phyloP scores from a whole-genome alignment of 2,888 invertebrate species.

The Apomyelois bistriatella region DNA sequence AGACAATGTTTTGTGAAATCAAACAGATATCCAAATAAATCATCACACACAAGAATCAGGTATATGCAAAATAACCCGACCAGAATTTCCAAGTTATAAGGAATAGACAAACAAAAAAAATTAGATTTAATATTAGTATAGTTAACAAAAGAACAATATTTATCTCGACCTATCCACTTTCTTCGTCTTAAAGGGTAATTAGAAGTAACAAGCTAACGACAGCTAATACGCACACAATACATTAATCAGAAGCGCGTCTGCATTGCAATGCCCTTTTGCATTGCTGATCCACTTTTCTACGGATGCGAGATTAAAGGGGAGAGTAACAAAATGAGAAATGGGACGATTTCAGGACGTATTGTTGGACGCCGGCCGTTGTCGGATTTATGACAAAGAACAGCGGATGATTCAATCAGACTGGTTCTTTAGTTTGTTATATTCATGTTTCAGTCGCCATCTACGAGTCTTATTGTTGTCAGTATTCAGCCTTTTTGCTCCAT shows the following conservation, averaged over 20 bases:
- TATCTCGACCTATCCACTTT: not conserved
- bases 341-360: slow-evolving; percentile 78
- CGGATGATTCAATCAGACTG: slow-evolving; percentile 78
- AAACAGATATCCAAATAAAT: too few relatives aligned
- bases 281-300: slow-evolving; percentile 77
- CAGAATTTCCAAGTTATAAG: too few relatives aligned
- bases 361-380: slow-evolving; percentile 74
- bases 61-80: too few relatives aligned
- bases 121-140: too few relatives aligned
- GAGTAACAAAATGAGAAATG: slow-evolving; percentile 79
- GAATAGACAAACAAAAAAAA: too few relatives aligned
- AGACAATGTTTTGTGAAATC: too few relatives aligned
- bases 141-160: not conserved
- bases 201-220: slow-evolving; percentile 28
- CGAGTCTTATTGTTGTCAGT: slow-evolving; percentile 65
- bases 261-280: slow-evolving; percentile 75
- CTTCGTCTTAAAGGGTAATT: slow-evolving; percentile 24
- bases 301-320: slow-evolving; percentile 79
- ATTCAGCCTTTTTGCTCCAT: slow-evolving; percentile 57
- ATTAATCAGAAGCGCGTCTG: slow-evolving; percentile 71
- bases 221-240: slow-evolving; percentile 56
- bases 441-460: slow-evolving; percentile 64
- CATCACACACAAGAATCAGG: too few relatives aligned
- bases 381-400: slow-evolving; percentile 79
- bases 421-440: slow-evolving; percentile 79